These are phyloP conservation scores for Tachina lurida DNA, from an alignment of 2,888 invertebrate species.

Conservation along the genomic window DNA sequence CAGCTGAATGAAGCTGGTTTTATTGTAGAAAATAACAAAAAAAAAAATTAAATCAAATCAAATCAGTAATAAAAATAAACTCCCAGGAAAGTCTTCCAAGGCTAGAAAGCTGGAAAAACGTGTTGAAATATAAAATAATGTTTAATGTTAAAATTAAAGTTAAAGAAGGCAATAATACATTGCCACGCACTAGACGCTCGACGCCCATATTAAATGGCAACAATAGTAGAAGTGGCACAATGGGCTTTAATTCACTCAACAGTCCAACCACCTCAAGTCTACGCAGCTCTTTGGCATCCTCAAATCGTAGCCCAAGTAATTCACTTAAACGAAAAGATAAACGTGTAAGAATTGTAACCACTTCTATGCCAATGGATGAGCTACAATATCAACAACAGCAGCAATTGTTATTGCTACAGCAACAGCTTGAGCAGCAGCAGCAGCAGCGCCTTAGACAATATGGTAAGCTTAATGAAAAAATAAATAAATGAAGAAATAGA, in stretches of 20 bases:
- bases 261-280: constrained; percentile 80
- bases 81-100: constrained; percentile 30
- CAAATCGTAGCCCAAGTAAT: constrained; percentile 79
- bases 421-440: constrained; percentile 54
- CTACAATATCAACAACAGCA: constrained; percentile 66
- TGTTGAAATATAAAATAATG: constrained; percentile 75
- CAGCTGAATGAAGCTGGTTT: not conserved
- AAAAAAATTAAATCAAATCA: constrained; percentile 50
- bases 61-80: constrained; percentile 51
- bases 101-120: not conserved
- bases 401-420: constrained; percentile 47
- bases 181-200: constrained; percentile 79
- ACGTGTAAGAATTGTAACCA: constrained; percentile 82
- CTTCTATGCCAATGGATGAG: constrained; percentile 74
- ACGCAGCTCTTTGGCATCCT: constrained; percentile 81
- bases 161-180: constrained; percentile 82
- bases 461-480: constrained; percentile 53
- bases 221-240: constrained; percentile 36
- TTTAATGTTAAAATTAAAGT: constrained; percentile 83
- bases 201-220: constrained; percentile 70
- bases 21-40: constrained; percentile 25
- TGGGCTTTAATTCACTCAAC: constrained; percentile 76
- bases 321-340: constrained; percentile 82
- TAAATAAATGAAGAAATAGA: not conserved
- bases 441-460: constrained; percentile 59